phyloP scores from a whole-genome alignment of 2,113 vertebrate genomes.

The Melanerpes formicivorus region DNA sequence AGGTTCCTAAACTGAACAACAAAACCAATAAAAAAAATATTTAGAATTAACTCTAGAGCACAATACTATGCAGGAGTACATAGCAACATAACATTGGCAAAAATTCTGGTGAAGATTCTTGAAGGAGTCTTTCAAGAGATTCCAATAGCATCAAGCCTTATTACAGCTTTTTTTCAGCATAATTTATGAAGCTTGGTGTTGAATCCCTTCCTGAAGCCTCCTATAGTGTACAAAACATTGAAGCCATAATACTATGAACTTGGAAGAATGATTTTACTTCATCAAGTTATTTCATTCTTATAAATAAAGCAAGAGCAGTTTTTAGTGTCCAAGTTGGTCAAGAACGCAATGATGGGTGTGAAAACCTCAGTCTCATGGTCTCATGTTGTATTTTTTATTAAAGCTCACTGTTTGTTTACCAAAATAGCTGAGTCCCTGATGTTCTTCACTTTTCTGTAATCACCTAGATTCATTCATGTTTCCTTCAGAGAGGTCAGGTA shows the following conservation, averaged over 20 bases:
- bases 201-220: not conserved
- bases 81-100: not conserved
- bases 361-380: not conserved
- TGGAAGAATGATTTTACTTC: not conserved
- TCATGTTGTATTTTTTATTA: not conserved
- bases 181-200: not conserved
- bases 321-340: not conserved
- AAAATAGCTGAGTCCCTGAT: not conserved
- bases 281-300: not conserved
- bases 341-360: not conserved
- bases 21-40: not conserved
- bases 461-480: not conserved
- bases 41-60: not conserved
- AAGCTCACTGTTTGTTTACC: not conserved
- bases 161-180: not conserved
- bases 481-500: not conserved
- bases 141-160: not conserved
- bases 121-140: not conserved
- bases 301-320: not conserved
- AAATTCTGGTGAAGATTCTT: not conserved
- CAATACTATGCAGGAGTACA: not conserved
- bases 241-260: not conserved
- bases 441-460: not conserved
- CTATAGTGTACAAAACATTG: not conserved
- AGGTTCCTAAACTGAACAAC: not conserved